phyloP scores from a whole-genome alignment of 2,113 vertebrate genomes.

The Toxostoma redivivum region DNA sequence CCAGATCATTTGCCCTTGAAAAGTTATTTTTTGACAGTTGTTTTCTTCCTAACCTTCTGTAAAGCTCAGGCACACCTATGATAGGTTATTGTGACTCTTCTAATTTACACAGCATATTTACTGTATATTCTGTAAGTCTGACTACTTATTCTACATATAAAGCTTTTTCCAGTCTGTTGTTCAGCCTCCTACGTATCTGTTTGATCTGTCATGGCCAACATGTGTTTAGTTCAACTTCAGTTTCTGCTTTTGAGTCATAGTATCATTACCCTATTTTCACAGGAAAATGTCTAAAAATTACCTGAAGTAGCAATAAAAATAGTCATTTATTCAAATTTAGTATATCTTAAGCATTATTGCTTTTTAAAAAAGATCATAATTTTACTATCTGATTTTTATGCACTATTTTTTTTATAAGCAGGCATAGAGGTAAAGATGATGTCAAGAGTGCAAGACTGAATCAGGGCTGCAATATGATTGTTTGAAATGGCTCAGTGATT shows the following conservation, averaged over 20 bases:
- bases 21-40: neutral
- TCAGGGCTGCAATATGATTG: neutral
- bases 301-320: neutral
- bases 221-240: neutral
- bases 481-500: neutral
- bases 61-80: neutral
- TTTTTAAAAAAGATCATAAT: neutral
- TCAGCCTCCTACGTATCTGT: slow-evolving; percentile 17
- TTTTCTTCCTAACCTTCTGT: neutral
- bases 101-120: neutral
- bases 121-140: neutral
- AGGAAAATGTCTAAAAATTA: slow-evolving; percentile 17
- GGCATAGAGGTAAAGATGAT: neutral
- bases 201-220: neutral
- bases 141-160: neutral
- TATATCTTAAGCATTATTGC: neutral
- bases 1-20: neutral
- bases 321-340: neutral
- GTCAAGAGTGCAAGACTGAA: neutral
- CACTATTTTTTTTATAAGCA: neutral
- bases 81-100: neutral
- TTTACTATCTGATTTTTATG: neutral
- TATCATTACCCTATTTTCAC: neutral
- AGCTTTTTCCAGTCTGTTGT: slow-evolving; percentile 10
- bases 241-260: slow-evolving; percentile 51